Evolutionary conservation across 1,140 invertebrate species (phyloP), one percentile per base, ranked within the genome.

Genomic region (Scaptomyza pallida): DNA sequence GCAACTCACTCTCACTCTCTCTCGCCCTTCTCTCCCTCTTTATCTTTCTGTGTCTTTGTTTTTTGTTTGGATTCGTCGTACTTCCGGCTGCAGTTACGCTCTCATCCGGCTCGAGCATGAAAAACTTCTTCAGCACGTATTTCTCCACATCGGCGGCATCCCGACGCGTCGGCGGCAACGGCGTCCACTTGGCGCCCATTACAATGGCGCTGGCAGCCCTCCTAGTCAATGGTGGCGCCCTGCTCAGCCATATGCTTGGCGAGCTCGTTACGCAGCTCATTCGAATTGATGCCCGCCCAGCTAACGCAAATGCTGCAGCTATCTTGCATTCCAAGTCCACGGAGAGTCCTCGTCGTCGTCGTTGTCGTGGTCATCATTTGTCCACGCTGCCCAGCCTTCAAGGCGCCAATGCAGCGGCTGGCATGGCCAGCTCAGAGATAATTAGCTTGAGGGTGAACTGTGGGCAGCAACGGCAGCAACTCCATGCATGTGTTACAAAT

Each of bases 71-170:
- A 43, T 30, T 30, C 6, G 5, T 63, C 13, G 21, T 47, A 41
- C 37, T 78, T 61, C 54, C 75, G 62, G 43, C 23, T 64, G 48
- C 69, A 90, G 89, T 90, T 52, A 90, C 89, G 43, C 85, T 88
- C 40, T 90, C 89, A 33, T 90, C 89, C 44, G 76, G 90, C 55
- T 83, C 89, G 48, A 72, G 89, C 65, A 60, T 83, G 72, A 83
- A 75, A 63, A 89, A 77, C 73, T 90, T 90, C 74, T 76, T 90
- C 43, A 88, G 71, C 56, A 76, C 78, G 26, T 89, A 80, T 73
- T 90, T 89, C 61, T 80, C 81, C 5, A 57, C 78, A 52, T 69
- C 82, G 72, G 63, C 78, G 33, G 54, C 62, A 33, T n/a, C 57
- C 23, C 64, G 62, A 40, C 44, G 63, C 54, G 52, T 44, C 47